phyloP scores from a whole-genome alignment of 2,888 invertebrate species.

The Ormyrus thymus region DNA sequence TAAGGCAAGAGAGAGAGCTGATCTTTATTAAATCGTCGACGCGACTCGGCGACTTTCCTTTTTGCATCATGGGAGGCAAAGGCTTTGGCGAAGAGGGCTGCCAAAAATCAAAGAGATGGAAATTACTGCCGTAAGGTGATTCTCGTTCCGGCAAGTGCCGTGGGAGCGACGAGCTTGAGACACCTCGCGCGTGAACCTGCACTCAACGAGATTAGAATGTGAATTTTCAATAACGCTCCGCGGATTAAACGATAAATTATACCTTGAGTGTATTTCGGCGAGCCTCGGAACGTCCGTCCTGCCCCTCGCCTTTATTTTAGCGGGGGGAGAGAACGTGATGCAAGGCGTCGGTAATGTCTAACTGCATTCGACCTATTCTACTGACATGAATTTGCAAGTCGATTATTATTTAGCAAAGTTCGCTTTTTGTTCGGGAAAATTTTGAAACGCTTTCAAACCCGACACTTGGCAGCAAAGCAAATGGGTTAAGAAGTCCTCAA shows the following conservation, averaged over 20 bases:
- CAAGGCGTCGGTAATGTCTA: too few species aligned
- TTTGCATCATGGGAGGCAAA: conserved; percentile 18
- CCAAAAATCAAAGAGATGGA: conserved; percentile 73
- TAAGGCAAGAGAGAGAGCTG: conserved; percentile 49
- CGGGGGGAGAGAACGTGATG: too few species aligned
- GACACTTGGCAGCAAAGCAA: too few species aligned
- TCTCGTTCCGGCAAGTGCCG: conserved; percentile 16
- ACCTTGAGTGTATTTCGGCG: conserved; percentile 6
- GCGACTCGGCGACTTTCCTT: conserved; percentile 57
- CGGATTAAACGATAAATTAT: conserved; percentile 51
- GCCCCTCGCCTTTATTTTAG: too few species aligned
- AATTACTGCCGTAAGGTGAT: conserved; percentile 63
- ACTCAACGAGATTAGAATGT: conserved; percentile 53
- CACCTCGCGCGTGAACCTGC: conserved; percentile 8
- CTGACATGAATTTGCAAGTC: too few species aligned
- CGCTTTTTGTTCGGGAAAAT: too few species aligned
- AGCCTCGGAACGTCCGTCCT: neutral
- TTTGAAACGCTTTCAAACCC: too few species aligned
- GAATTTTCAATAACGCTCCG: conserved; percentile 49
- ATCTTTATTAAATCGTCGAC: conserved; percentile 70
- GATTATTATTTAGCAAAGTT: too few species aligned
- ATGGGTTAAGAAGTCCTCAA: too few species aligned
- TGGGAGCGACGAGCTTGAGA: conserved; percentile 12
- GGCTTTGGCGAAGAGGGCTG: conserved; percentile 55
- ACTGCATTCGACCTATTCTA: too few species aligned